Evolutionary conservation across 1,140 invertebrate genomes (phyloP), one percentile per base, ranked within the genome.

Genomic region (Ceratosolen fusciceps): DNA sequence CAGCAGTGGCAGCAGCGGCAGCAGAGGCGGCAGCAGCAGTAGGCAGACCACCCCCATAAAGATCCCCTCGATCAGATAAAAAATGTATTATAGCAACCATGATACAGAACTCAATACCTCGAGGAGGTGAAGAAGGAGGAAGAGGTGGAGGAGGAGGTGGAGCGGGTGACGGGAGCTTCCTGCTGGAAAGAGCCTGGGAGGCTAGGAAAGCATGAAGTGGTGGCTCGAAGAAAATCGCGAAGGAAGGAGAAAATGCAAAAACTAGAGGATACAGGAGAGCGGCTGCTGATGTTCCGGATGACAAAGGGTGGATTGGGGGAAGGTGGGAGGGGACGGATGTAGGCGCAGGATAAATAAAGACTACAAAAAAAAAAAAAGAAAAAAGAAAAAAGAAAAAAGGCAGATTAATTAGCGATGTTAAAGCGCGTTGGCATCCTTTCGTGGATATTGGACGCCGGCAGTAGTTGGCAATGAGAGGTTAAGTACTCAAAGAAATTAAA

Each of bases 11-110:
- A 47, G 8, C 43, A 7, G 16, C 8, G 16, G 37, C 12, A 37
- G 26, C 54, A 58, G 79, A 54, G 39, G 56, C 43, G 16, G 7
- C 43, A 47, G 8, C 43, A 7, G 16, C 8, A 47, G 39, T 8
- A 43, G 47, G 24, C 60, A 43, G 49, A 62, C 72, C 52, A 43
- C 85, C 87, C 86, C 88, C 85, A 90, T 90, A 89, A 90, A 90
- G 88, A 90, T 89, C 89, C 89, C 88, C 89, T 90, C 86, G 85
- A 90, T 90, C 88, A 89, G 89, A 90, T 90, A 90, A 90, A 90
- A 90, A 90, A 90, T 90, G 88, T 89, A 90, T 90, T 90, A 90
- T 90, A 90, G 88, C 88, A 84, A 83, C 83, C 88, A 90, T 89
- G 88, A 90, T 90, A 89, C 88, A 87, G 87, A 85, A 88, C 88